These are phyloP conservation scores for Macrotus californicus DNA, from an alignment of 2,113 vertebrate species.

Conservation along the genomic window DNA sequence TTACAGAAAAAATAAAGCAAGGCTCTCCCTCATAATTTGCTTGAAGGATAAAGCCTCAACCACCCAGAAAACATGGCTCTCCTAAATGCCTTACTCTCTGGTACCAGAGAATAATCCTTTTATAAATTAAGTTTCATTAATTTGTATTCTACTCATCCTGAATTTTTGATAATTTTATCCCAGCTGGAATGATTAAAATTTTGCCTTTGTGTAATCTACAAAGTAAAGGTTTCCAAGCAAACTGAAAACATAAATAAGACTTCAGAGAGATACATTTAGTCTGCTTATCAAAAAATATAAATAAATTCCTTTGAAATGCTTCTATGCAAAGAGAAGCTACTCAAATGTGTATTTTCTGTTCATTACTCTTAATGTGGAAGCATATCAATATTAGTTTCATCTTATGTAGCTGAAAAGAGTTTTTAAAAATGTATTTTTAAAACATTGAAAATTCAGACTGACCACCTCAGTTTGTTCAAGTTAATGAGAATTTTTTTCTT, in stretches of 20 bases:
- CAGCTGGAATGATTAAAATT: neutral
- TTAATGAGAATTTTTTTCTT: conserved; percentile 1
- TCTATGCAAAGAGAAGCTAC: neutral
- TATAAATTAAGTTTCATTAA: neutral
- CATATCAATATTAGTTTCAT: neutral
- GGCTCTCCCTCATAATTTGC: neutral
- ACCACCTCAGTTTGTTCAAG: neutral
- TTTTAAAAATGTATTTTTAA: neutral
- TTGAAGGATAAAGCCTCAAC: neutral
- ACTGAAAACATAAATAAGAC: neutral
- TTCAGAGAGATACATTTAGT: neutral
- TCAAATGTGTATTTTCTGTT: neutral
- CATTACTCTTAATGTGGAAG: neutral
- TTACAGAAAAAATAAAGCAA: neutral
- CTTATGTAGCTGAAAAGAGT: neutral
- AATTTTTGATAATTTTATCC: conserved; percentile 14
- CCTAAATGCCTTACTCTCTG: neutral
- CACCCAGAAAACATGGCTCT: neutral
- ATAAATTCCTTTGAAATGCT: conserved; percentile 16
- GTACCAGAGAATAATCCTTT: neutral
- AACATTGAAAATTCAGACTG: conserved; percentile 40
- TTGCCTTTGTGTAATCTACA: neutral
- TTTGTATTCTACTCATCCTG: neutral
- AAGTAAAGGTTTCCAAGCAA: neutral
- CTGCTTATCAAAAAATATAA: conserved; percentile 9